Base-by-base conservation (phyloP, 1,140 invertebrate genomes). In the Zaprionus gabonicus region DNA sequence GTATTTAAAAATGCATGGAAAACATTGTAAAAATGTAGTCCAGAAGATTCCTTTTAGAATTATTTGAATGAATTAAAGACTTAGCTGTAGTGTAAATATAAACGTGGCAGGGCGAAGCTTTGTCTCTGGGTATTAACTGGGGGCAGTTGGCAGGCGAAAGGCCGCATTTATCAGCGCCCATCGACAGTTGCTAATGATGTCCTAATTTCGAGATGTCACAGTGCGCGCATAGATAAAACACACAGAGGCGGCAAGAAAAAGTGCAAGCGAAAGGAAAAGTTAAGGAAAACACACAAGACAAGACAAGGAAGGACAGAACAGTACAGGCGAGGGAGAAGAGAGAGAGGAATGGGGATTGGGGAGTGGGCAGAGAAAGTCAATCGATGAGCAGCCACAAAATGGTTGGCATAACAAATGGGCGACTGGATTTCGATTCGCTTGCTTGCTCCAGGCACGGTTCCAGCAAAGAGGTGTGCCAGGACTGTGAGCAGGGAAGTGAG, bases 111-210 rank as follows among this genome's bases (percentile, higher is more conserved):
- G 28, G 28, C 28, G 20, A 34, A 34, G 31, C 31, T 10, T 1
- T 23, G 38, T 7, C 55, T 31, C 20, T 3, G 13, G 55, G 27
- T 55, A 58, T 67, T 46, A 25, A 49, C 55, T 34, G 53, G 36
- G n/a, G 53, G 36, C 13, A 57, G 2, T 51, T 27, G 27, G 12
- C 62, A 7, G n/a, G 80, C 71, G 63, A 80, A 78, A 71, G 63
- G 59, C 65, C 55, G 71, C 79, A 85, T 90, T 90, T 91, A 90
- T 91, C 85, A 82, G 76, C 59, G 58, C 60, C 56, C 77, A 91
- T 85, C 86, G 85, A 90, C 86, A 91, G 86, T 90, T 90, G 86
- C 85, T 90, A 90, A 90, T 90, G 85, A 90, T 91, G 86, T 90
- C 85, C 86, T 90, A 90, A 90, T 90, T 90, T 90, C 66, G 76